Percentiles rank a stretch among this genome's conserved stretches.
These are phyloP conservation scores for Neopelma chrysocephalum DNA, from an alignment of 2,797 vertebrate genomes.

Conservation along the genomic window DNA sequence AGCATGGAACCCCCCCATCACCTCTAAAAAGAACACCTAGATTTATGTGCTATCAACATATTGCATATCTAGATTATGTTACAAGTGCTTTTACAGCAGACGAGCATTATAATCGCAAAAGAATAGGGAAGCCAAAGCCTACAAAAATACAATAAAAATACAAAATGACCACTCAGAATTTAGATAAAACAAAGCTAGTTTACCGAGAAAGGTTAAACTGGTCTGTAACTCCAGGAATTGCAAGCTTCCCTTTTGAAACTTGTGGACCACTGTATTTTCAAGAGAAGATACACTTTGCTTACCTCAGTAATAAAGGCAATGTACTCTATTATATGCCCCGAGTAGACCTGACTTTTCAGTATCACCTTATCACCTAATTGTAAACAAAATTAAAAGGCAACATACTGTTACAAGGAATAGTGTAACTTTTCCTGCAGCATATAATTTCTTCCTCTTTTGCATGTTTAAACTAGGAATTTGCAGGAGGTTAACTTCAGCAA, in stretches of 20 bases:
- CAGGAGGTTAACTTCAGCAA: background rate
- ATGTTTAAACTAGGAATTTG: background rate
- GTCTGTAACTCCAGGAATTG: background rate
- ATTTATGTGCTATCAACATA: background rate
- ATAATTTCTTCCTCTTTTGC: background rate
- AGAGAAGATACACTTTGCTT: slow-evolving; percentile 2
- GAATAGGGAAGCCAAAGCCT: background rate
- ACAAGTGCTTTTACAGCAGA: background rate
- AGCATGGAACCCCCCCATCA: background rate
- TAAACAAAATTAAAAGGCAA: background rate
- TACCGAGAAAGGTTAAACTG: background rate
- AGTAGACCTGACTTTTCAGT: slow-evolving; percentile 81
- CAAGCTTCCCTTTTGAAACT: background rate
- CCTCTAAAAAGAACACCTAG: background rate
- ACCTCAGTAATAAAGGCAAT: slow-evolving; percentile 85
- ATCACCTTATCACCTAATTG: slow-evolving; percentile 86
- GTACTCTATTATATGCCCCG: slow-evolving; percentile 78
- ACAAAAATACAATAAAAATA: background rate
- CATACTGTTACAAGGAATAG: background rate
- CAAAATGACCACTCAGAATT: background rate
- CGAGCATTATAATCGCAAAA: background rate
- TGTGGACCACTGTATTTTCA: rapidly evolving
- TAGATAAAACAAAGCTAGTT: background rate
- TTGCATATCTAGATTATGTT: background rate
- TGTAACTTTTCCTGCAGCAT: background rate